phyloP scores from a whole-genome alignment of 2,797 vertebrate genomes.

The Luscinia megarhynchos region DNA sequence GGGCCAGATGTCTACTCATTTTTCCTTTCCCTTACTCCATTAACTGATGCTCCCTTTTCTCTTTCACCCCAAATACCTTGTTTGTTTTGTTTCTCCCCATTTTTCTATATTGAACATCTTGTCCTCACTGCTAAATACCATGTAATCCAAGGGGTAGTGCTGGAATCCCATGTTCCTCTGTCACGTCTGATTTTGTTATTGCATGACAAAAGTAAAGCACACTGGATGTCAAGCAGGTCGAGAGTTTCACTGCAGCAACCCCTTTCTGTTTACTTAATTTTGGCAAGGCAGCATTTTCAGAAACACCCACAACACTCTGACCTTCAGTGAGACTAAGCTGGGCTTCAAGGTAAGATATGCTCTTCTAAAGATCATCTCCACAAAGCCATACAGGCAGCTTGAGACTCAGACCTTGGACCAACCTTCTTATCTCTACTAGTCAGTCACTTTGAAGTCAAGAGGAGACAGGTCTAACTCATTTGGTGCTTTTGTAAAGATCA shows the following conservation, averaged over 20 bases:
- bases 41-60: background rate
- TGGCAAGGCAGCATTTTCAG: background rate
- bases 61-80: background rate
- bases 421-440: constrained; percentile 39
- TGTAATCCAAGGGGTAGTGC: fast-evolving
- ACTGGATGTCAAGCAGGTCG: background rate
- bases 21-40: background rate
- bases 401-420: constrained; percentile 14
- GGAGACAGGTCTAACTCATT: constrained; percentile 42
- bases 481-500: constrained; percentile 49
- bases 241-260: background rate
- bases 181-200: background rate
- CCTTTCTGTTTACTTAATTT: background rate
- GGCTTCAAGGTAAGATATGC: background rate
- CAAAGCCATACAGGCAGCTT: background rate
- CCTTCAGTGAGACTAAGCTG: background rate
- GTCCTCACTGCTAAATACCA: background rate
- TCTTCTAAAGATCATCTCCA: background rate
- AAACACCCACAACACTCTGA: background rate
- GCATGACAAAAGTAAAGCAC: background rate
- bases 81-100: background rate
- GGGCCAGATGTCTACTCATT: background rate
- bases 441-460: constrained; percentile 61
- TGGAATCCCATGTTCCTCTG: background rate
- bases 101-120: background rate